Percentiles rank a stretch among this genome's conserved stretches.
Conservation (phyloP, 2,888 invertebrate genomes). For the Leistus spinibarbis region DNA sequence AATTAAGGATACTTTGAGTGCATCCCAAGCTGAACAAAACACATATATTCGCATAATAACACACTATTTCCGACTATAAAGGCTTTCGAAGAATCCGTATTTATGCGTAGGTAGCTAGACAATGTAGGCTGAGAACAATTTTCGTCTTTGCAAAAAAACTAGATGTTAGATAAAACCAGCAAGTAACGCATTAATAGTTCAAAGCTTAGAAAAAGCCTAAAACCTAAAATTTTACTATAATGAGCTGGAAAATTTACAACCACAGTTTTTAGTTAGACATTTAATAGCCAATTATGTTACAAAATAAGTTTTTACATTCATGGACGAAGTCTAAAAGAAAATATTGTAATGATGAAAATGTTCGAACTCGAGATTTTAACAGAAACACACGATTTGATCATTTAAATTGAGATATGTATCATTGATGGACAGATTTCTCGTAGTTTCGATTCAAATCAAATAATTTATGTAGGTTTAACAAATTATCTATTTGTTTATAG, state of each 20-base stretch:
- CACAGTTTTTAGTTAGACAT: background rate
- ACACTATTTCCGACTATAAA: background rate
- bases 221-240: background rate
- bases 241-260: background rate
- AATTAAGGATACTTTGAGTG: background rate
- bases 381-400: too few relatives aligned
- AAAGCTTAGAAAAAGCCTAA: background rate
- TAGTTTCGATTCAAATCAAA: too few relatives aligned
- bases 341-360: too few relatives aligned
- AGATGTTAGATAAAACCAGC: background rate
- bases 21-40: background rate
- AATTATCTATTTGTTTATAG: background rate
- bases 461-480: background rate
- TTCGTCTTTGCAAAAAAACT: background rate
- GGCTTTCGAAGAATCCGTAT: background rate
- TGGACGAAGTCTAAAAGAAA: too few relatives aligned
- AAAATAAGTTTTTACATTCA: too few relatives aligned
- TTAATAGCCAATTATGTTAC: background rate
- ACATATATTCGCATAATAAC: background rate
- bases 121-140: background rate
- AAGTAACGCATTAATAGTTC: background rate
- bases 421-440: too few relatives aligned
- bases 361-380: too few relatives aligned
- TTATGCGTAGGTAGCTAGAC: conserved; percentile 3
- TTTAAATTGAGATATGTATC: too few relatives aligned